Conservation (phyloP, 2,888 invertebrate species). For the Patella caerulea region DNA sequence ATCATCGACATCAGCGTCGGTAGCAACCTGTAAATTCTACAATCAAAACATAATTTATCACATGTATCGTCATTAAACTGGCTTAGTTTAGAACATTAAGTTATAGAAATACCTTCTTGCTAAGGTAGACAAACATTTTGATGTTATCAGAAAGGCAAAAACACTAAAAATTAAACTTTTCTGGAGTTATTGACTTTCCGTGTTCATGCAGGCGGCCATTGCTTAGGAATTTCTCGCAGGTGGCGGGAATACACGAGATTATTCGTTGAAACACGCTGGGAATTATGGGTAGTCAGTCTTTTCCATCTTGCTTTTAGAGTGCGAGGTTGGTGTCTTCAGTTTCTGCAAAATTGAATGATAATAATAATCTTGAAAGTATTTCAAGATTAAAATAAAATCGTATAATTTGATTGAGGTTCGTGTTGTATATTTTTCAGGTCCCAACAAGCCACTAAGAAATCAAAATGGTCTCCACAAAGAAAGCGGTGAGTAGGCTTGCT, state of each 20-base stretch:
- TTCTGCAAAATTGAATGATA: not conserved
- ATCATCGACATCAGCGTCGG: too few relatives aligned
- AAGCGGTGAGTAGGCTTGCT: conserved; percentile 42
- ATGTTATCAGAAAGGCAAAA: not conserved
- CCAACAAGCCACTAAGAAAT: not conserved
- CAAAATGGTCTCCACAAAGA: conserved; percentile 57
- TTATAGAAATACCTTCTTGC: conserved; percentile 77
- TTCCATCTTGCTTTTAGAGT: not conserved
- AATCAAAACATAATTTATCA: too few relatives aligned
- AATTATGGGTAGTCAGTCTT: not conserved
- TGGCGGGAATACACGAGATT: conserved; percentile 10
- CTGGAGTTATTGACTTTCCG: not conserved
- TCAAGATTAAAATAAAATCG: not conserved
- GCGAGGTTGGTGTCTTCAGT: not conserved
- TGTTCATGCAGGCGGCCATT: not conserved
- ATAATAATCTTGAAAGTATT: not conserved
- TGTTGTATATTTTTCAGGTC: not conserved
- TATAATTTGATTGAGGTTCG: not conserved
- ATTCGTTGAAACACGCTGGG: not conserved
- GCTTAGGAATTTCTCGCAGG: conserved; percentile 21
- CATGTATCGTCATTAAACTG: too few relatives aligned
- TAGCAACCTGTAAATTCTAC: too few relatives aligned
- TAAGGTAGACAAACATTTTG: conserved; percentile 73
- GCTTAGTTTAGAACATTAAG: too few relatives aligned
- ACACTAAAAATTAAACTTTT: not conserved